Base-by-base conservation (phyloP, 92 coral and sea anemone genomes). In the Phenganax marumi region DNA sequence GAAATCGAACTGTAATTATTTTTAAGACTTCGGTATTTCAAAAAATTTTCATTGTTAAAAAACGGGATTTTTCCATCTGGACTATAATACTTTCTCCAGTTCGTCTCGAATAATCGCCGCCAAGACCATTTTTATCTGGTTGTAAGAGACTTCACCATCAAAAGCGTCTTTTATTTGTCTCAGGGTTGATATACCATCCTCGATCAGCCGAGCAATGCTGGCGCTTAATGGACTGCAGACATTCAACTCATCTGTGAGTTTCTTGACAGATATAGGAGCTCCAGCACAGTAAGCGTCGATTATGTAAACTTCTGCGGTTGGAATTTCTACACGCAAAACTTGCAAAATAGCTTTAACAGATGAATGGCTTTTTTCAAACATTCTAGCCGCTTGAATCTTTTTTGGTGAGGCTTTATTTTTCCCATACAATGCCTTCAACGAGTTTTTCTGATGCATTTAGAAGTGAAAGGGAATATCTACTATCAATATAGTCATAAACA, bases 291-390 rank as follows among this genome's bases (percentile, higher is more conserved):
- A 76, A 54, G 56, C 77, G 66, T 83, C 81, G 16, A 72, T 83
- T 6, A 64, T 26, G 51, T 83, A 71, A 8, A 83, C 86, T 53
- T 83, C 86, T 6, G 86, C 86, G 3, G 86, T 83, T 16, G 86
- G 70, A 39, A 60, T 75, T 62, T 65, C 81, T 39, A 84, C n/a
- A 48, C 49, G 0, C 53, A 75, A 54, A 16, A 50, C 54, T 6
- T 60, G 16, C 58, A 83, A 76, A 70, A 84, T 64, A 7, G 50
- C 9, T 18, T 61, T 50, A 43, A 75, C 65, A 22, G 25, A 24
- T 23, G 81, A 19, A 57, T 50, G 47, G 24, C 78, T 79, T 47
- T 75, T 76, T 23, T 39, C 81, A 69, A 84, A 65, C 81, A 78
- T 71, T 55, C 75, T 46, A 0, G 68, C 76, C 19, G 73, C 70